phyloP scores from a whole-genome alignment of 2,113 vertebrate genomes.

The Trematomus loennbergii region DNA sequence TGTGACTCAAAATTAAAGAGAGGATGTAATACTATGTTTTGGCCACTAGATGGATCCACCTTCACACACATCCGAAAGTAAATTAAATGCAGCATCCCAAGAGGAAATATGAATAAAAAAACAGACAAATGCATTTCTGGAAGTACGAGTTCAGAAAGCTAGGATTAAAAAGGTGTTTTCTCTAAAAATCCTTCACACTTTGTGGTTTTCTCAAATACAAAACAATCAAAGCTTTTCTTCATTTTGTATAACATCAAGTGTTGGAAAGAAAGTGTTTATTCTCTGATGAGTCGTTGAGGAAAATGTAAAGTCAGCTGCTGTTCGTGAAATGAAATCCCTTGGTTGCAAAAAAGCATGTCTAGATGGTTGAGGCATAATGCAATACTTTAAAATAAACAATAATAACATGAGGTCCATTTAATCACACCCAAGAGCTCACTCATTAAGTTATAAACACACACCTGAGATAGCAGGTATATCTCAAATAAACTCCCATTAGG shows the following conservation, averaged over 20 bases:
- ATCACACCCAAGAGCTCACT: not conserved
- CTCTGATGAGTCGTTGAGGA: not conserved
- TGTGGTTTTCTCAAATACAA: not conserved
- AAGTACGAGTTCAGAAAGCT: not conserved
- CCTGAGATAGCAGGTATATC: not conserved
- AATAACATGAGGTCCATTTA: not conserved
- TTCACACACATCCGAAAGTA: not conserved
- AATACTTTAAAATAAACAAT: not conserved
- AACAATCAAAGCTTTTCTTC: not conserved
- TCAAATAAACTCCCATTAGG: not conserved
- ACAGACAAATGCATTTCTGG: not conserved
- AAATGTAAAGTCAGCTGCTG: constrained; percentile 10
- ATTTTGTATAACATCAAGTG: not conserved
- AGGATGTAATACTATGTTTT: not conserved
- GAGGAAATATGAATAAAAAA: not conserved
- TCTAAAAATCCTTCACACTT: not conserved
- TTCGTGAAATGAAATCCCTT: not conserved
- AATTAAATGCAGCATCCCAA: no score
- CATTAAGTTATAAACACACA: not conserved
- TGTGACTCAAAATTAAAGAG: no score
- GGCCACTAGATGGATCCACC: constrained; percentile 37
- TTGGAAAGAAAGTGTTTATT: not conserved
- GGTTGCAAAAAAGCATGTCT: not conserved
- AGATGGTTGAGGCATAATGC: not conserved
- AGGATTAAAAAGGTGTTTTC: not conserved